Evolutionary conservation across 2,888 invertebrate genomes (phyloP).

Genomic region (Agrochola lychnidis): DNA sequence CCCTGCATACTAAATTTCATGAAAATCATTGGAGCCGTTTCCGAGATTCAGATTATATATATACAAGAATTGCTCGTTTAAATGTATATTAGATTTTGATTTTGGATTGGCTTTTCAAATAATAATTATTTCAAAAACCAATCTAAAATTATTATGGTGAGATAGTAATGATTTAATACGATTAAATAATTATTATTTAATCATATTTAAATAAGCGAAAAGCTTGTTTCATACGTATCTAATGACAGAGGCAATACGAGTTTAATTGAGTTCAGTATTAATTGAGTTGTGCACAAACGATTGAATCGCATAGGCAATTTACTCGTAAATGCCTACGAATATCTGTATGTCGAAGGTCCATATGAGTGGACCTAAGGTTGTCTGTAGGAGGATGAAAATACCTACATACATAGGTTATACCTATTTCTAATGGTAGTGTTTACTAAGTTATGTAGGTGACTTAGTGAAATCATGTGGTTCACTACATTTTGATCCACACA

Average conservation of each 20-base stretch:
- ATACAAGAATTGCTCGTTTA: no score
- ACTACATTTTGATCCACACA: not conserved
- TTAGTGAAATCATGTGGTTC: not conserved
- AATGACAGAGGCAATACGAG: conserved; percentile 18
- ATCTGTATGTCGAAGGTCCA: conserved; percentile 8
- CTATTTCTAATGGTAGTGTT: not conserved
- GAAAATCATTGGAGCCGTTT: no score
- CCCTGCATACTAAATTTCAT: no score
- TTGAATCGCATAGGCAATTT: conserved; percentile 39
- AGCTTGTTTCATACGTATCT: conserved; percentile 7
- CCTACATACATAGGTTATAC: not conserved
- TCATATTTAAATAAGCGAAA: conserved; percentile 21
- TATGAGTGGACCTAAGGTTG: conserved; percentile 25
- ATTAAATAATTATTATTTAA: not conserved
- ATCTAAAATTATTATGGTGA: no score
- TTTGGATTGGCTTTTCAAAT: conserved; percentile 6
- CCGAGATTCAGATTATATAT: no score
- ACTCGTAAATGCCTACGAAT: conserved; percentile 7
- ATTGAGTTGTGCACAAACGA: conserved; percentile 41
- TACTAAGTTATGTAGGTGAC: not conserved
- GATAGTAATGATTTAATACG: not conserved
- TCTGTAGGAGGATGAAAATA: conserved; percentile 27
- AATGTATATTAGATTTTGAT: not conserved
- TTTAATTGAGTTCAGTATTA: conserved; percentile 49
- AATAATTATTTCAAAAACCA: not conserved